phyloP scores from a whole-genome alignment of 2,113 vertebrate species.

The Ia io region DNA sequence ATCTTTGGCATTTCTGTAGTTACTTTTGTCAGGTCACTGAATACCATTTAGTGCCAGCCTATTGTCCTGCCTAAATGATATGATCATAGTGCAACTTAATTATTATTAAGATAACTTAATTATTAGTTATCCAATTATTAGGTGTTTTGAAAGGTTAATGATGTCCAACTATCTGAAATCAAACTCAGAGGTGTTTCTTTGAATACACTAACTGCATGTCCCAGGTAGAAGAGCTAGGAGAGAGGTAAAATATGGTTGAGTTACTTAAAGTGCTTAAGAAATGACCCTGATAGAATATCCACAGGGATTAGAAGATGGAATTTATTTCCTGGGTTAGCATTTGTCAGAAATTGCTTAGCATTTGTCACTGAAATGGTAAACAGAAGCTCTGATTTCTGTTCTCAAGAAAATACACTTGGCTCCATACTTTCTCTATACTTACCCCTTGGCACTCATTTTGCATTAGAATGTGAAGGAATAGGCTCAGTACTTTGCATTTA shows the following conservation, averaged over 20 bases:
- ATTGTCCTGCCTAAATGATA: background rate
- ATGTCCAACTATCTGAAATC: background rate
- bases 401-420: background rate
- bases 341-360: slow-evolving; percentile 27
- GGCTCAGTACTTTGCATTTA: background rate
- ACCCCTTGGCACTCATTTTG: background rate
- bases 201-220: background rate
- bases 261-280: background rate
- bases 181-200: background rate
- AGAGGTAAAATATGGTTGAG: background rate
- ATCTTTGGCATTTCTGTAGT: background rate
- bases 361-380: slow-evolving; percentile 6
- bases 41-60: background rate
- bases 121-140: background rate
- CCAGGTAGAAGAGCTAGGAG: background rate
- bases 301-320: background rate
- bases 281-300: background rate
- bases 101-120: background rate
- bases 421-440: background rate
- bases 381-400: slow-evolving; percentile 25
- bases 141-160: background rate
- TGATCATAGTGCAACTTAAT: background rate
- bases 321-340: slow-evolving; percentile 19
- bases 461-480: background rate
- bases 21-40: background rate